Conservation (phyloP, 2,797 vertebrate species). For the Iguana delicatissima region DNA sequence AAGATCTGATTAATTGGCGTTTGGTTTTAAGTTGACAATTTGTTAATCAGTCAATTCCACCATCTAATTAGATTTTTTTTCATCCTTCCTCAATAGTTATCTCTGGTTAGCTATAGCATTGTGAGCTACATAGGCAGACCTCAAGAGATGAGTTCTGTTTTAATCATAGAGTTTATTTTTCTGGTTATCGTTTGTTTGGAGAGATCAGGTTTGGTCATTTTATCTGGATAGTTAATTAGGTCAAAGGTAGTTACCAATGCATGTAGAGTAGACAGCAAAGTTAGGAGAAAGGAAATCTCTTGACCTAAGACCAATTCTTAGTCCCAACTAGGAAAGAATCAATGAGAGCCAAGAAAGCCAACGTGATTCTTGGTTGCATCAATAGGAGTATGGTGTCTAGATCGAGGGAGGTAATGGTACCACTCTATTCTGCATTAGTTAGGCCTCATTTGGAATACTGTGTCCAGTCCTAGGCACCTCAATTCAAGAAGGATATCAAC, state of each 20-base stretch:
- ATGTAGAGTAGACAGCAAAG: not conserved
- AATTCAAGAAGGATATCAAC: no score
- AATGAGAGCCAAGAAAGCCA: no score
- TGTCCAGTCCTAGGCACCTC: no score
- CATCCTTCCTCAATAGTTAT: not conserved
- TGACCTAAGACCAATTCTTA: not conserved
- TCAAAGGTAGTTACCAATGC: not conserved
- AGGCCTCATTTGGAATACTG: no score
- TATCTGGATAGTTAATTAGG: not conserved
- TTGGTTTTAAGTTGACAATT: not conserved
- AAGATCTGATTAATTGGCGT: not conserved
- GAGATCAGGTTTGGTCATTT: not conserved
- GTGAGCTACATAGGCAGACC: not conserved
- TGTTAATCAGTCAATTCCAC: constrained; percentile 8
- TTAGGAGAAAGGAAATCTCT: not conserved
- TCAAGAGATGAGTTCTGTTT: not conserved
- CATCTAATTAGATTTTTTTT: not conserved
- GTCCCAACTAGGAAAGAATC: no score
- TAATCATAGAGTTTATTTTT: not conserved
- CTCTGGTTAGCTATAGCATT: not conserved
- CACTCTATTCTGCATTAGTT: no score
- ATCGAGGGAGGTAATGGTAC: no score
- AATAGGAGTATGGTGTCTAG: no score
- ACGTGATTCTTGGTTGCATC: no score
- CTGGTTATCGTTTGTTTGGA: not conserved